Base-by-base conservation (phyloP, 2,888 invertebrate species). In the Tachystola acroxantha region DNA sequence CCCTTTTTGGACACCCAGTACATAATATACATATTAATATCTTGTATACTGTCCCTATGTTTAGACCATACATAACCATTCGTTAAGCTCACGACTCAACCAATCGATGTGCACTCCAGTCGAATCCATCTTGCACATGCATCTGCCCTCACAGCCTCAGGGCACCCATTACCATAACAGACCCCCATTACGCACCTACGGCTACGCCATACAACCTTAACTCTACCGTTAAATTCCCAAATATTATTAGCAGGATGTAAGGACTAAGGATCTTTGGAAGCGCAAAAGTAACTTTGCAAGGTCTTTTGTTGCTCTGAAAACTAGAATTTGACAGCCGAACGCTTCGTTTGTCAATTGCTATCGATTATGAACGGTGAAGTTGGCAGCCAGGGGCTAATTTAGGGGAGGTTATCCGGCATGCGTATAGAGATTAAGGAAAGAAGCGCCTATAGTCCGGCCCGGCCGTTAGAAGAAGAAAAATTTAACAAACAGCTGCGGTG, bases 311-410 rank as follows among this genome's bases (percentile, higher is more conserved):
- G 56, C 64, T 59, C 53, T 56, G 68, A 72, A 78, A 85, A 86
- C 85, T 86, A 77, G 76, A 84, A 86, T 86, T 86, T 85, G 81
- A 76, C 86, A 80, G 80, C 45, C 69, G 77, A 84, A 81, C 64
- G 87, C 77, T 85, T 87, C 86, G 86, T 86, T 87, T 85, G 85
- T 82, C 86, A 85, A 86, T 85, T 73, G 72, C 68, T 68, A 80
- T 86, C 77, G 87, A 86, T 87, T 87, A 86, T 65, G 59, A 61
- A 66, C 75, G 70, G 71, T 58, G 67, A 58, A 75, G 76, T 71
- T 58, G 69, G 57, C 74, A 68, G 85, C 86, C 86, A 61, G 53
- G 50, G 85, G 85, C 82, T 73, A 79, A 74, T 73, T 67, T 70
- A 60, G 82, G 75, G 74, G 10, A 10, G n/a, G 4, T 24, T 24